phyloP scores from a whole-genome alignment of 2,113 vertebrate species.

The Stictonetta naevosa region DNA sequence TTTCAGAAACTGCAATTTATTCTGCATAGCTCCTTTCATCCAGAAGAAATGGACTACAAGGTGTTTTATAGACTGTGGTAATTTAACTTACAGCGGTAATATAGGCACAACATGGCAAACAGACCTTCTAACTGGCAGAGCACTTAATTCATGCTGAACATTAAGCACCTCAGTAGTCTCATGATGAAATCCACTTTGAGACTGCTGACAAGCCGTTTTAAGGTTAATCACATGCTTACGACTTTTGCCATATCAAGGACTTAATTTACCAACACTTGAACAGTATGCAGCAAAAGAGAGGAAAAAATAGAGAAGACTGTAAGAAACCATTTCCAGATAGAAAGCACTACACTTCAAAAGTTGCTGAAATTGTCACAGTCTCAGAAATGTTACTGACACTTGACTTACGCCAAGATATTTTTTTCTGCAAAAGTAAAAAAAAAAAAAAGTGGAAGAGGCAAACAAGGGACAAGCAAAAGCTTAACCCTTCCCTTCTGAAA shows the following conservation, averaged over 20 bases:
- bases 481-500: neutral
- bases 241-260: neutral
- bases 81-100: slow-evolving; percentile 44
- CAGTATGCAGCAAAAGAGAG: neutral
- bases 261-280: slow-evolving; percentile 7
- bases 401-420: neutral
- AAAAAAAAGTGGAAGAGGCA: neutral
- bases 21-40: slow-evolving; percentile 49
- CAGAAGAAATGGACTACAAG: slow-evolving; percentile 56
- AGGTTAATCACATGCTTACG: slow-evolving; percentile 27
- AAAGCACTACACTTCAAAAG: neutral
- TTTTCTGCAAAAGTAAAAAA: neutral
- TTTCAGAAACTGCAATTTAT: slow-evolving; percentile 52
- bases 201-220: slow-evolving; percentile 26
- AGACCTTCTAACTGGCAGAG: slow-evolving; percentile 28
- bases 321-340: neutral
- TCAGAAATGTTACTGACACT: neutral
- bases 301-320: neutral
- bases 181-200: slow-evolving; percentile 26
- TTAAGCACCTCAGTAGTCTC: slow-evolving; percentile 44
- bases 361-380: neutral
- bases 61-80: slow-evolving; percentile 50
- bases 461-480: neutral
- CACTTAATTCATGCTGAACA: slow-evolving; percentile 51
- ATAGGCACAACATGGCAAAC: slow-evolving; percentile 50